Evolutionary conservation across 2,888 invertebrate species (phyloP), one percentile per base, ranked within the genome.

Genomic region (Parelbella ahira): DNA sequence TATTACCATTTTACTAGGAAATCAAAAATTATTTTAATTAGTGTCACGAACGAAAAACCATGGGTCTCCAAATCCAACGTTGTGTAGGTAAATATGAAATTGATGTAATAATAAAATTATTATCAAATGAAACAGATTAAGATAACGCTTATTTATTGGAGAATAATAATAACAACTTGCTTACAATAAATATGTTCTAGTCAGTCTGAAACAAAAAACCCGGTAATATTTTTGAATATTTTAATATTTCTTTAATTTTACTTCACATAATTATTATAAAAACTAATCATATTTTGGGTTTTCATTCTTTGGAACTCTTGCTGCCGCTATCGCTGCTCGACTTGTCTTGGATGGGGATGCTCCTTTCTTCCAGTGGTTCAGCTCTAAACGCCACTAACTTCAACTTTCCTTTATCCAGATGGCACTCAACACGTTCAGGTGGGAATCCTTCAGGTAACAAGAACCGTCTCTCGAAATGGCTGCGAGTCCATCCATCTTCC

Each of bases 401-500:
- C 49, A 94, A 71, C 45, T 94, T 89, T 1, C 95, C 95, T 59
- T 94, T 94, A 18, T 94, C 94, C 10, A 95, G 77, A 33, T 90
- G 92, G 1, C 94, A 94, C 45, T 90, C 90, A 0, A 95, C 92
- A 28, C 91, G 89, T 47, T 91, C 91, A 3, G 93, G 89, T 44
- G 95, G 93, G 42, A 93, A 93, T 0, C 92, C 93, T 55, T 92
- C 90, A 0, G 96, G 95, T 34, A 96, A 68, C 30, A 91, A 67
- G 66, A 95, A 96, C 45, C 93, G 89, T 30, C 95, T 88, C 46
- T 93, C 90, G 56, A 95, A 93, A 50, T 95, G 93, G 41, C 94
- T 90, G 23, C 92, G 91, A 11, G 94, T 91, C 68, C 90, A 92
- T 0, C 94, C 94, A 54, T 92, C 92, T 51, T 94, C 93, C 27